Evolutionary conservation across 2,888 invertebrate species (phyloP).

Genomic region (Lacanobia oleracea): DNA sequence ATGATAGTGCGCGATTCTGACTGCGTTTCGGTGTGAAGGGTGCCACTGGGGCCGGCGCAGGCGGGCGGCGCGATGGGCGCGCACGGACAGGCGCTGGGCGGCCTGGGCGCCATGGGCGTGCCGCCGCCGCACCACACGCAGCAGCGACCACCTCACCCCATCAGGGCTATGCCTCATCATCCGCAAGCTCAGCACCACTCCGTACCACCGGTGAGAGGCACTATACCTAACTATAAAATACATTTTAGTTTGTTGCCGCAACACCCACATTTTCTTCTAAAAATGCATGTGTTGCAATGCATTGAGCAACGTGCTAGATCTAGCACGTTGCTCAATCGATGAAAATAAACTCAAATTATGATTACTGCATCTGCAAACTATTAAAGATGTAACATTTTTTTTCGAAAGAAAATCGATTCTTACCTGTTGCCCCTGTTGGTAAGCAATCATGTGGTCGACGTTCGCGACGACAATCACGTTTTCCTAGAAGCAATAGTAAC

Average conservation of each 20-base stretch:
- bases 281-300: neutral
- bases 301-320: no score
- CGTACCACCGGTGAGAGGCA: constrained; percentile 78
- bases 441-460: neutral
- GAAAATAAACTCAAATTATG: no score
- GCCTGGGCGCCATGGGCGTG: constrained; percentile 79
- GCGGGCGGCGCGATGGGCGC: constrained; percentile 80
- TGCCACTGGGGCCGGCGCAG: constrained; percentile 83
- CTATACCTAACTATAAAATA: neutral
- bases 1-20: constrained; percentile 57
- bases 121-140: constrained; percentile 73
- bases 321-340: no score
- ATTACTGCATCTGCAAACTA: neutral
- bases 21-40: constrained; percentile 73
- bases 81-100: constrained; percentile 79
- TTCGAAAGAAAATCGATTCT: neutral
- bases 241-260: neutral
- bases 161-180: constrained; percentile 85
- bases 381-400: neutral
- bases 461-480: neutral
- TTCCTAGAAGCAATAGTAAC: no score
- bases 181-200: constrained; percentile 83
- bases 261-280: neutral
- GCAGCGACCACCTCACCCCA: constrained; percentile 83
- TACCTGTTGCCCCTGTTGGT: no score